phyloP scores from a whole-genome alignment of 2,888 invertebrate genomes.

The Tromatobia lineatoria region DNA sequence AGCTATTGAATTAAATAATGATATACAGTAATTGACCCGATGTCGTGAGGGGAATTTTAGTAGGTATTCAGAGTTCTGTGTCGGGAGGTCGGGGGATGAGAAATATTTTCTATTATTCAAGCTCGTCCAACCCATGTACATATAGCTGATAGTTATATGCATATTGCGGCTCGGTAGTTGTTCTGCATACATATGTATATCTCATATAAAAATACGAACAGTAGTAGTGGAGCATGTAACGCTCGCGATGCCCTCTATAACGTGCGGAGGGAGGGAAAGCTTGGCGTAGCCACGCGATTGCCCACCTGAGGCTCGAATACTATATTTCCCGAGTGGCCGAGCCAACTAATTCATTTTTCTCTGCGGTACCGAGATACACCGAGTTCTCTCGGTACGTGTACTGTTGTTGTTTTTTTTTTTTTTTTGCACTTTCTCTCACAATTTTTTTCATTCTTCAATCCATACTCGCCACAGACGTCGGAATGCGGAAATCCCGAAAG shows the following conservation, averaged over 20 bases:
- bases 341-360: conserved; percentile 68
- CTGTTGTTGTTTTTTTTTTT: conserved; percentile 13
- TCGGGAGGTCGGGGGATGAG: conserved; percentile 4
- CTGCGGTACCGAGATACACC: conserved; percentile 59
- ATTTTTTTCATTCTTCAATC: conserved; percentile 46
- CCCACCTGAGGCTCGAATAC: conserved; percentile 69
- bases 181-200: conserved; percentile 9
- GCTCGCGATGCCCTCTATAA: conserved; percentile 45
- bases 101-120: conserved; percentile 64
- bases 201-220: conserved; percentile 32
- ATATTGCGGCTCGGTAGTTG: neutral
- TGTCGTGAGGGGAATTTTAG: conserved; percentile 27
- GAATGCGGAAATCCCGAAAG: conserved; percentile 53
- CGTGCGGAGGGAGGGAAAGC: conserved; percentile 53
- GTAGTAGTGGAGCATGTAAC: conserved; percentile 20
- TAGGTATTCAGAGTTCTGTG: conserved; percentile 32
- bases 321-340: conserved; percentile 67
- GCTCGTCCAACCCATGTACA: conserved; percentile 31
- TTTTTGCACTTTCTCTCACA: neutral
- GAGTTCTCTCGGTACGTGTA: conserved; percentile 48
- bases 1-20: conserved; percentile 14
- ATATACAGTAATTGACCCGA: conserved; percentile 29
- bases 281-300: conserved; percentile 65
- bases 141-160: neutral
- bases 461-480: conserved; percentile 27